Evolutionary conservation across 2,797 vertebrate species (phyloP), one percentile per base, ranked within the genome.

Genomic region (Scarus forsteni): DNA sequence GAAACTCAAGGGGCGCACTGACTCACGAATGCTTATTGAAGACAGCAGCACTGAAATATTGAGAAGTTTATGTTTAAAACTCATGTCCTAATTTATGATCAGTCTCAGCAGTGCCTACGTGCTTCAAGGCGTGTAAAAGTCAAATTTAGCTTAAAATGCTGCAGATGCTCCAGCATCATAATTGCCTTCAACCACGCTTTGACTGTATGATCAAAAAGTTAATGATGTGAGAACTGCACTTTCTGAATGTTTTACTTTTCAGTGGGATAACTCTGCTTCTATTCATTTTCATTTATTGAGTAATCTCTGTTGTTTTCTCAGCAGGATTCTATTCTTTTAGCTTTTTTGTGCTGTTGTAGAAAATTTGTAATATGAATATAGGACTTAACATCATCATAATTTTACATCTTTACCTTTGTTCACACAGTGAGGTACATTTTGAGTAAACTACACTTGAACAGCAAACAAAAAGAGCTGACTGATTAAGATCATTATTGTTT

Each of bases 121-220:
- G 44, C 55, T 73, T 76, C 61, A 56, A 50, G 27, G 36, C 53
- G 53, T 38, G 60, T 68, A 43, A 59, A 60, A 52, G 46, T 1
- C 18, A 18, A 10, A 34, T 60, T 65, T 7, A 38, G 4, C 57
- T 59, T 75, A 15, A 73, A 67, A 78, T 49, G 55, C 54, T 62
- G 42, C 61, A 39, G 66, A 63, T 34, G 53, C 77, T 65, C 3
- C 36, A 4, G 46, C 46, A 63, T 16, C 40, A 71, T 66, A 77
- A 77, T 59, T 52, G 38, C 53, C 44, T 48, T 57, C 43, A 50
- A 19, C 50, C 57, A 73, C 16, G 1, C 44, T 70, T 76, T 56
- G 9, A 70, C 62, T 61, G 70, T 68, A 55, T 64, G 71, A 76
- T 81, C 55, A 79, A 52, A 76, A 70, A 81, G 36, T 39, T 58